Evolutionary conservation across 1,140 invertebrate genomes (phyloP).

Genomic region (Patella vulgata): DNA sequence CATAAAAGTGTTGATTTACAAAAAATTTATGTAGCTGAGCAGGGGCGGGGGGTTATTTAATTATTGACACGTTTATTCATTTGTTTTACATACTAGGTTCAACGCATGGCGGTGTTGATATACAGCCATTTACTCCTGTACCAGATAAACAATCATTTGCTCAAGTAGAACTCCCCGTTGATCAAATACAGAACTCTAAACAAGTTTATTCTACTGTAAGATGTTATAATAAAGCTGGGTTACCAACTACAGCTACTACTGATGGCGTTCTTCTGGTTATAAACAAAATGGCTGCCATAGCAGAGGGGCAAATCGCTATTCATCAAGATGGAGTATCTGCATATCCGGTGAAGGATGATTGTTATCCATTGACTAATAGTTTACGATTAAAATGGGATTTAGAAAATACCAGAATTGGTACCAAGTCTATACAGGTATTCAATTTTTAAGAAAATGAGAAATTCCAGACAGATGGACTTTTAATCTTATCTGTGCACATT

Average conservation of each 20-base stretch:
- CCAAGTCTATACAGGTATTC: not conserved
- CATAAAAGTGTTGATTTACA: too few relatives aligned
- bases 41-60: too few relatives aligned
- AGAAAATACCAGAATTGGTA: not conserved
- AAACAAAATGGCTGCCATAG: not conserved
- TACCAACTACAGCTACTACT: conserved; percentile 14
- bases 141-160: not conserved
- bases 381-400: conserved; percentile 10
- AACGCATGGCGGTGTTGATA: conserved; percentile 1
- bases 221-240: conserved; percentile 36
- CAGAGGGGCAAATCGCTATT: conserved; percentile 4
- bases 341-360: conserved; percentile 19
- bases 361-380: conserved; percentile 5
- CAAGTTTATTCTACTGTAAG: conserved; percentile 30
- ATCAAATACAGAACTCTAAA: not conserved
- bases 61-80: too few relatives aligned
- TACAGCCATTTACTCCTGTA: conserved; percentile 3
- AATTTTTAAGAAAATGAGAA: not conserved
- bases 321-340: conserved; percentile 10
- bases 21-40: not conserved
- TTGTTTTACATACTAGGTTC: conserved; percentile 2
- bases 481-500: too few relatives aligned
- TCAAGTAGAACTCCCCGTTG: not conserved
- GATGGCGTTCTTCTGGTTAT: conserved; percentile 38
- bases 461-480: too few relatives aligned